Evolutionary conservation across 2,113 vertebrate genomes (phyloP), one percentile per base, ranked within the genome.

Genomic region (Brachirus orientalis): DNA sequence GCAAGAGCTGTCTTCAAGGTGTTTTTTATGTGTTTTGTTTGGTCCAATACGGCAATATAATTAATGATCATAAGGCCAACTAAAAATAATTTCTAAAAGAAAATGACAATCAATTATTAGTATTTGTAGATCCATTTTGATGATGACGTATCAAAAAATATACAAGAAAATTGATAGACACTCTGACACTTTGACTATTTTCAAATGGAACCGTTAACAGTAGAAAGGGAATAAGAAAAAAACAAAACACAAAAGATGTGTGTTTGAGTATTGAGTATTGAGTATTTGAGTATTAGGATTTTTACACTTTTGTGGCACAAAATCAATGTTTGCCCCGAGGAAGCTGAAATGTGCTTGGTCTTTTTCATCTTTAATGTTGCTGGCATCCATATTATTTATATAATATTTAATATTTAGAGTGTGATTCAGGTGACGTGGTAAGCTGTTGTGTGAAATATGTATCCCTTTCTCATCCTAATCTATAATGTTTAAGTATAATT

Each of bases 321-420:
- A 65, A 65, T 69, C 64, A 33, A 54, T 63, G 16, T 67, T 65
- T n/a, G 46, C 40, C 74, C 53, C 0, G 6, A 62, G 54, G 55
- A 63, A 46, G 50, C 41, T 65, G 65, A 50, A 68, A 33, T 58
- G 48, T 40, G 33, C 53, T 50, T 4, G 18, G 51, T 48, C 13
- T 62, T 55, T 77, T 77, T 60, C 48, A 56, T 60, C 40, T 72
- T 76, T 80, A n/a, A 53, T 80, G 48, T 69, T 28, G 10, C 69
- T 50, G 38, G 12, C 71, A 66, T 69, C 45, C 60, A 85, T 80
- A 63, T 65, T n/a, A n/a, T n/a, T n/a, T n/a, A n/a, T n/a, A n/a
- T n/a, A n/a, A n/a, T n/a, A n/a, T n/a, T n/a, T n/a, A n/a, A n/a
- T n/a, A n/a, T n/a, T n/a, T n/a, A 77, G 52, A 10, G 5, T 33